phyloP scores from a whole-genome alignment of 2,888 invertebrate genomes.

The Lobophora halterata region DNA sequence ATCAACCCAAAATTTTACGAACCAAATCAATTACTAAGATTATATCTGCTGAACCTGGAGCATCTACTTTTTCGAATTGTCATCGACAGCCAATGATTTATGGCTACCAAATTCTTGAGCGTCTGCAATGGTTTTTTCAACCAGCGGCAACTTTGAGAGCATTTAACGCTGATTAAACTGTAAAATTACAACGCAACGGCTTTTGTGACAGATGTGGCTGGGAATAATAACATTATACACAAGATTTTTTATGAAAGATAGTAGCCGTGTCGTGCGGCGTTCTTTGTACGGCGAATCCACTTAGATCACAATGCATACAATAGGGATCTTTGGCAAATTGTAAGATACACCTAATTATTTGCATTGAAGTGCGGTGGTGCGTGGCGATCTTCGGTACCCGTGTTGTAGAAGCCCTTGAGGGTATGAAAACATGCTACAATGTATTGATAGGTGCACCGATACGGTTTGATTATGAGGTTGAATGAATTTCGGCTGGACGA shows the following conservation, averaged over 20 bases:
- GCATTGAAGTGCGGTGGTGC: slow-evolving; percentile 66
- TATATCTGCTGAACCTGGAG: slow-evolving; percentile 26
- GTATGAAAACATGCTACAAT: slow-evolving; percentile 72
- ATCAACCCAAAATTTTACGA: background rate
- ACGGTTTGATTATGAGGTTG: slow-evolving; percentile 31
- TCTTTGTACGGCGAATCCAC: slow-evolving; percentile 75
- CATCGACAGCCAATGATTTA: slow-evolving; percentile 71
- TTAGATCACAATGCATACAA: slow-evolving; percentile 72
- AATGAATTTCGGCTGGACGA: slow-evolving; percentile 14
- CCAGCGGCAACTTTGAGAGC: slow-evolving; percentile 66
- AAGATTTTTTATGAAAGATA: slow-evolving; percentile 36
- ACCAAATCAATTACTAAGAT: slow-evolving; percentile 20
- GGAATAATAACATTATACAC: slow-evolving; percentile 77
- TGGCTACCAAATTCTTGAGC: slow-evolving; percentile 58
- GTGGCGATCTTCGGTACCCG: slow-evolving; percentile 55
- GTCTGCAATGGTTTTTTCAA: slow-evolving; percentile 57
- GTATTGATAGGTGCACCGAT: slow-evolving; percentile 54
- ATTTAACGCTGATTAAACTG: slow-evolving; percentile 82
- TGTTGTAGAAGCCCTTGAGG: slow-evolving; percentile 65
- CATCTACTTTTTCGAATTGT: slow-evolving; percentile 39
- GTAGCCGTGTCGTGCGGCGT: slow-evolving; percentile 68
- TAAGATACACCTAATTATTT: slow-evolving; percentile 79
- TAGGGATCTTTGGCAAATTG: slow-evolving; percentile 76
- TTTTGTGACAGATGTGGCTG: slow-evolving; percentile 78
- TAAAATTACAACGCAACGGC: slow-evolving; percentile 76